phyloP scores from a whole-genome alignment of 2,113 vertebrate genomes.

The Chionis minor region DNA sequence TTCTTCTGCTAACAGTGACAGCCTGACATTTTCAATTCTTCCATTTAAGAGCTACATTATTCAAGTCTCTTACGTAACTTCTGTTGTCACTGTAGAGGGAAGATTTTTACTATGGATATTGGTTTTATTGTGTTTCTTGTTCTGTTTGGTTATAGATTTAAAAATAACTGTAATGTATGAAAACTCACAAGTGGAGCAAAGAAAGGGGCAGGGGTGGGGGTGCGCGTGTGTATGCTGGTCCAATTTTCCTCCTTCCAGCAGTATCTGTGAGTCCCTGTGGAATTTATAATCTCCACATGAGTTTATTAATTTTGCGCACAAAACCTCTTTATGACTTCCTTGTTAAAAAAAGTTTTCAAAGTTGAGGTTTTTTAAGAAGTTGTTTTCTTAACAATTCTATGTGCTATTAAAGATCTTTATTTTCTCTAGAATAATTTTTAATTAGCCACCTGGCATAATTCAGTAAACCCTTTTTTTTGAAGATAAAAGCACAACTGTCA shows the following conservation, averaged over 20 bases:
- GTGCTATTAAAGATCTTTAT: neutral
- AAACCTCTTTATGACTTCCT: neutral
- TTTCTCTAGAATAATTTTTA: neutral
- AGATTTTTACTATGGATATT: neutral
- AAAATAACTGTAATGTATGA: neutral
- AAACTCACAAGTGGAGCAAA: neutral
- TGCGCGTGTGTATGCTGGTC: neutral
- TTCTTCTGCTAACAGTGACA: neutral
- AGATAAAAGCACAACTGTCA: neutral
- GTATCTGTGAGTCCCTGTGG: neutral
- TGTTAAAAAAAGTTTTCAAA: neutral
- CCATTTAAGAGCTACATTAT: neutral
- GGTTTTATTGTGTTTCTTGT: neutral
- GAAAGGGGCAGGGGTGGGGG: neutral
- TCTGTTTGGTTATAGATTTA: neutral
- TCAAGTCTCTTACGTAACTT: neutral
- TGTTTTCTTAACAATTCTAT: neutral
- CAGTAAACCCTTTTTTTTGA: neutral
- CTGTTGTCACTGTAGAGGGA: neutral
- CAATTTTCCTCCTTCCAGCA: neutral
- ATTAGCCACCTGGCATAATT: constrained; percentile 5
- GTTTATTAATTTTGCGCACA: neutral
- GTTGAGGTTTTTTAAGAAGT: neutral
- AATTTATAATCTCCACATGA: neutral
- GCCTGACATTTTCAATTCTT: neutral